Evolutionary conservation across 1,140 invertebrate species (phyloP).

Genomic region (Anadara kagoshimensis): DNA sequence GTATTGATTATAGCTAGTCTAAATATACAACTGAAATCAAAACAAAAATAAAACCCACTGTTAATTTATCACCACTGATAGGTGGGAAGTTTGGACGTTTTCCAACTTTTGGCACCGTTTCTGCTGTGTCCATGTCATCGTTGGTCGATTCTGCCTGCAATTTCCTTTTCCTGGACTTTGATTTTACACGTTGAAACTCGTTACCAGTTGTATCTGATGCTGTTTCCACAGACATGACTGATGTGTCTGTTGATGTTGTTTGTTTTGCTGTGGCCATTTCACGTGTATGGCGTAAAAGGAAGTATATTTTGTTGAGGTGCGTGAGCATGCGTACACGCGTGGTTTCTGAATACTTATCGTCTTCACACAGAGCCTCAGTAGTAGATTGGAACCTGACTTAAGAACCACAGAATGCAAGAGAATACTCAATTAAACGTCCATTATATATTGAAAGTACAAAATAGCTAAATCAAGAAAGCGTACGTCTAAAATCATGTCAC

Average conservation of each 20-base stretch:
- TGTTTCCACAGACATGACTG: slow-evolving; percentile 10
- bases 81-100: slow-evolving; percentile 61
- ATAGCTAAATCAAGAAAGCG: too few species aligned
- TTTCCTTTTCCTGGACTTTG: slow-evolving; percentile 58
- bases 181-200: slow-evolving; percentile 48
- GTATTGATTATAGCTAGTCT: too few species aligned
- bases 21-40: background rate
- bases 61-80: slow-evolving; percentile 59
- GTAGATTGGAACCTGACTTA: too few species aligned
- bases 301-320: slow-evolving; percentile 1
- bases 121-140: slow-evolving; percentile 22
- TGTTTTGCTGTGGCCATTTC: slow-evolving; percentile 45
- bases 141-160: slow-evolving; percentile 20
- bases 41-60: slow-evolving; percentile 37
- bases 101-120: slow-evolving; percentile 23
- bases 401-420: too few species aligned
- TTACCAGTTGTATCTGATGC: slow-evolving; percentile 19
- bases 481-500: too few species aligned
- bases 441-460: too few species aligned
- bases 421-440: too few species aligned
- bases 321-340: background rate
- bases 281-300: slow-evolving; percentile 39
- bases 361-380: too few species aligned
- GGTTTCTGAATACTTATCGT: too few species aligned
- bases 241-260: slow-evolving; percentile 11